Conservation (phyloP, 2,888 invertebrate genomes). For the Opisthograptis luteolata region DNA sequence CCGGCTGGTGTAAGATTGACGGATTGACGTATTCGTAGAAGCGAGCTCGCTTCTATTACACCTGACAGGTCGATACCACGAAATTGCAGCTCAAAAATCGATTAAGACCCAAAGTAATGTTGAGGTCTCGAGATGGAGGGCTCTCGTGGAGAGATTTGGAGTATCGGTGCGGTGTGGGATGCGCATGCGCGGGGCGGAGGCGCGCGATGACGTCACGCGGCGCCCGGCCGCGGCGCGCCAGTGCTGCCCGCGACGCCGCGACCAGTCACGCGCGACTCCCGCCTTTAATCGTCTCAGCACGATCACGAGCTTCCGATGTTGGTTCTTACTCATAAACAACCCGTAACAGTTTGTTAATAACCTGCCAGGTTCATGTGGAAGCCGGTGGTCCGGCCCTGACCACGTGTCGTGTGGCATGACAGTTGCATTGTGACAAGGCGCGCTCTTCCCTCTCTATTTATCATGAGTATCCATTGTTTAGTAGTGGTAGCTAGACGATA, state of each 20-base stretch:
- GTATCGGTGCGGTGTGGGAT: conserved; percentile 49
- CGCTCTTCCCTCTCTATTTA: conserved; percentile 42
- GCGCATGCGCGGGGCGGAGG: conserved; percentile 75
- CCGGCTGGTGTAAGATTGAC: conserved; percentile 10
- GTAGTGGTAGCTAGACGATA: conserved; percentile 37
- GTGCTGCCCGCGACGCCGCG: conserved; percentile 79
- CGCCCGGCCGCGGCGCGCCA: conserved; percentile 72
- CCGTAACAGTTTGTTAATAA: conserved; percentile 42
- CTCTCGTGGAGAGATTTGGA: conserved; percentile 74
- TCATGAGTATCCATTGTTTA: conserved; percentile 52
- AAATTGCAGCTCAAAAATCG: conserved; percentile 82
- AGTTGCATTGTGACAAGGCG: conserved; percentile 40
- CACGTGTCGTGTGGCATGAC: conserved; percentile 52
- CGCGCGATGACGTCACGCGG: conserved; percentile 77
- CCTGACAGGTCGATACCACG: conserved; percentile 72
- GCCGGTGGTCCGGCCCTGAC: conserved; percentile 25
- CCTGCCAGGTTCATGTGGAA: conserved; percentile 32
- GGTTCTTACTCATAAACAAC: conserved; percentile 64
- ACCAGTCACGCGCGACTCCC: conserved; percentile 74
- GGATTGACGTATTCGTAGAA: conserved; percentile 2
- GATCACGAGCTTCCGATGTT: conserved; percentile 75
- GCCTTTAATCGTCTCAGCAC: conserved; percentile 65
- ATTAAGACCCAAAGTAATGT: conserved; percentile 79
- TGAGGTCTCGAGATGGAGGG: conserved; percentile 82
- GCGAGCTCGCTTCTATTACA: conserved; percentile 37